These are phyloP conservation scores for Daphoenositta chrysoptera DNA, from an alignment of 2,113 vertebrate species.

Conservation along the genomic window DNA sequence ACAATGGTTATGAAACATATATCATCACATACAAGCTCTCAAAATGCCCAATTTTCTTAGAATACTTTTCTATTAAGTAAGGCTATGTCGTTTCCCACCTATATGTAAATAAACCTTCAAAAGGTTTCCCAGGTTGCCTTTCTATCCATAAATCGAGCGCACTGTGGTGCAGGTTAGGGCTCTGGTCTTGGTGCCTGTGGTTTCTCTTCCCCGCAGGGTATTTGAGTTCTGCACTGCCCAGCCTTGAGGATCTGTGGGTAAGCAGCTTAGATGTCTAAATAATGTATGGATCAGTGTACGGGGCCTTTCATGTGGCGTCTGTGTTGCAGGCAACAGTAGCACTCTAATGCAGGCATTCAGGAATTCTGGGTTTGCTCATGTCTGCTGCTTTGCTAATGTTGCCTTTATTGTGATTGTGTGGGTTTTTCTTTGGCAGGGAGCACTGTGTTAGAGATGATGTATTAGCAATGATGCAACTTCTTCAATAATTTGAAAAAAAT, in stretches of 20 bases:
- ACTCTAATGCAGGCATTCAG: not conserved
- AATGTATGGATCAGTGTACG: not conserved
- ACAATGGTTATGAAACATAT: not conserved
- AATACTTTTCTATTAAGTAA: not conserved
- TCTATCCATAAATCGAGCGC: not conserved
- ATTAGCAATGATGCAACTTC: slow-evolving; percentile 25
- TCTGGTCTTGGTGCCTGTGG: not conserved
- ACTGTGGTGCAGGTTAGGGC: not conserved
- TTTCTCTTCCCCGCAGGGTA: not conserved
- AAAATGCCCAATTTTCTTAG: not conserved
- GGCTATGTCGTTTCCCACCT: not conserved
- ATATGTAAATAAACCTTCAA: not conserved
- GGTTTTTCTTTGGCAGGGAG: slow-evolving; percentile 33
- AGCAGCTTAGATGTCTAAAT: not conserved
- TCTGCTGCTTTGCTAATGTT: slow-evolving; percentile 18
- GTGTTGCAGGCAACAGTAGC: slow-evolving; percentile 23
- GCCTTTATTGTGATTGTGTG: not conserved
- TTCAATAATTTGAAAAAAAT: not conserved
- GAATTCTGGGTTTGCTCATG: slow-evolving; percentile 40
- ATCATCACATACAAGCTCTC: not conserved
- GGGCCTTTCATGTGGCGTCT: not conserved
- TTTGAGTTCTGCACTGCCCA: not conserved
- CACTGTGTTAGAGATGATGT: not conserved
- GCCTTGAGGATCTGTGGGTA: not conserved
- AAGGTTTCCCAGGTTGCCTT: not conserved